These are phyloP conservation scores for Agelaius tricolor DNA, from an alignment of 2,113 vertebrate genomes.

Conservation along the genomic window DNA sequence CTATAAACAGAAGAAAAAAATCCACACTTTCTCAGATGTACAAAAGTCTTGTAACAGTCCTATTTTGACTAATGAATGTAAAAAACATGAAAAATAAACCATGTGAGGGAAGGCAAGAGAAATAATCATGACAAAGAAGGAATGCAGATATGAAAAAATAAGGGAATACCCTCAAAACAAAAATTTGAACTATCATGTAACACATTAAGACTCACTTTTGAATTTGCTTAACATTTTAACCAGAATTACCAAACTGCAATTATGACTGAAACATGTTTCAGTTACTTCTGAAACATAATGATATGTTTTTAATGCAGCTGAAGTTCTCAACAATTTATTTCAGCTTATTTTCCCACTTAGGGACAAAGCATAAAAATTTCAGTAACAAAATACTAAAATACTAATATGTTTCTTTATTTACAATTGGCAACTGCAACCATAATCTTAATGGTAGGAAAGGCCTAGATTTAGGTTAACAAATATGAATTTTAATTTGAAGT, in stretches of 20 bases:
- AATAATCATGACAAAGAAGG: not conserved
- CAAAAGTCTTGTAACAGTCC: not conserved
- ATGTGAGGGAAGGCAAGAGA: not conserved
- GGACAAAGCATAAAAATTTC: not conserved
- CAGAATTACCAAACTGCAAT: not conserved
- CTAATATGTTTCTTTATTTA: not conserved
- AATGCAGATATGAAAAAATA: not conserved
- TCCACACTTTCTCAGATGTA: not conserved
- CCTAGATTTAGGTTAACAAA: not conserved
- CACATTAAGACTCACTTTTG: not conserved
- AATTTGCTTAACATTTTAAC: not conserved
- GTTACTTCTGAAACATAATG: not conserved
- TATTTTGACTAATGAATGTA: not conserved
- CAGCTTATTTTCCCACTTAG: not conserved
- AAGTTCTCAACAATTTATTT: not conserved
- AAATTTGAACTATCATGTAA: not conserved
- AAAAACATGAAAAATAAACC: not conserved
- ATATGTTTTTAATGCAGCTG: not conserved
- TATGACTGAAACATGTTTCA: not conserved
- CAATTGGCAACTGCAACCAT: not conserved
- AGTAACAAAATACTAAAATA: not conserved
- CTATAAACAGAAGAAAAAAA: conserved; percentile 31
- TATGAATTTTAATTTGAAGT: not conserved
- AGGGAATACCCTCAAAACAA: not conserved
- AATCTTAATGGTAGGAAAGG: not conserved